Percentiles rank a stretch among this genome's conserved stretches.
Evolutionary conservation across 2,797 vertebrate genomes (phyloP).

Genomic region (Alcedo quadribrachys): DNA sequence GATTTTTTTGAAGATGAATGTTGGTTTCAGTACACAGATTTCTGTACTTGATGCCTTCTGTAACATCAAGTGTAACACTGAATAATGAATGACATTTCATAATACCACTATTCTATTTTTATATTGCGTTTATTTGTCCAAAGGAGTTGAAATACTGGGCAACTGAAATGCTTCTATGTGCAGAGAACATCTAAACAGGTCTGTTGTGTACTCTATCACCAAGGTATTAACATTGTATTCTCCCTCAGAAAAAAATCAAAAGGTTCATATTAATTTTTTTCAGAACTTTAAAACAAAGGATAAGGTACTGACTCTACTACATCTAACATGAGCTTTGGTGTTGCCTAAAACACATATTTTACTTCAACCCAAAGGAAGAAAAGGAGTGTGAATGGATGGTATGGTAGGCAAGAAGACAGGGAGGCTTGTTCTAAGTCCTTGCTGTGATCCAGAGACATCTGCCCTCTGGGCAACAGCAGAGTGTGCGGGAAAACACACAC

Average conservation of each 20-base stretch:
- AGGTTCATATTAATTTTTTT: neutral
- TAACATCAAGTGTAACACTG: neutral
- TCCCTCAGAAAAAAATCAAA: constrained; percentile 10
- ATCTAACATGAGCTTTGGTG: neutral
- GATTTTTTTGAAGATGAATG: constrained; percentile 47
- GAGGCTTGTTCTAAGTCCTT: neutral
- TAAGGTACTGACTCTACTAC: neutral
- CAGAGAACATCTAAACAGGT: constrained; percentile 30
- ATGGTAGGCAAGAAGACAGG: neutral
- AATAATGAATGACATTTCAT: constrained; percentile 21
- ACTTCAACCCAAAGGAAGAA: neutral
- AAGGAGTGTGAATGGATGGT: neutral
- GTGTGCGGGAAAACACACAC: neutral
- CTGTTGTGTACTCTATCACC: neutral
- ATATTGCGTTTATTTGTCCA: constrained; percentile 28
- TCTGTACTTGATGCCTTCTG: neutral
- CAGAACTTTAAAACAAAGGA: neutral
- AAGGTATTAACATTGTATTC: constrained; percentile 22
- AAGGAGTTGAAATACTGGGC: constrained; percentile 39
- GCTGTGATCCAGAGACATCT: neutral
- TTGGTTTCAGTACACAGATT: neutral
- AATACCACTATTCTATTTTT: constrained; percentile 42
- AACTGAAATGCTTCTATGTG: constrained; percentile 14
- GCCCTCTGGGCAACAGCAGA: neutral
- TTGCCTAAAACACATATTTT: neutral